Percentiles rank a stretch among this genome's conserved stretches.
Evolutionary conservation across 2,888 invertebrate genomes (phyloP).

Genomic region (Stegophylla sp.): DNA sequence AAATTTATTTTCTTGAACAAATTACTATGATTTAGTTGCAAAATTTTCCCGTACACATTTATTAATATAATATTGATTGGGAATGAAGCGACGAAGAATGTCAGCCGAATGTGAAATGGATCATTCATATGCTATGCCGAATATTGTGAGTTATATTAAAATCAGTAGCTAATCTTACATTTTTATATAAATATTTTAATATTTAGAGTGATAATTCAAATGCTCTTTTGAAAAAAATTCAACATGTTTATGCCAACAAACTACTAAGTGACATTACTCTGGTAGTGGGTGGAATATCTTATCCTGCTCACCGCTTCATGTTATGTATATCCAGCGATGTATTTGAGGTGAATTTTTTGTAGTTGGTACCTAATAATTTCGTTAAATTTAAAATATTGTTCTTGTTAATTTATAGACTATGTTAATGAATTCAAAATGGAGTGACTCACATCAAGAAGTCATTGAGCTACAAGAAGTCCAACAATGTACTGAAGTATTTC

Average conservation of each 20-base stretch:
- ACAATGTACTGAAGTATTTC: slow-evolving; percentile 83
- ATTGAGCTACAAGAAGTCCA: slow-evolving; percentile 87
- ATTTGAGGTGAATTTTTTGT: slow-evolving; percentile 74
- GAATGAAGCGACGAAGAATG: slow-evolving; percentile 57
- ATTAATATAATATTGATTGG: slow-evolving; percentile 6
- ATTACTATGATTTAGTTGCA: neutral
- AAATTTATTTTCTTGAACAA: too few species aligned
- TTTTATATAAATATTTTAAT: slow-evolving; percentile 19
- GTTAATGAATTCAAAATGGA: slow-evolving; percentile 94
- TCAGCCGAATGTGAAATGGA: slow-evolving; percentile 49
- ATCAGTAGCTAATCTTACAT: neutral
- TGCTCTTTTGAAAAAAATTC: slow-evolving; percentile 81
- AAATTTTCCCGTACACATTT: neutral
- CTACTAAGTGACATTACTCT: slow-evolving; percentile 89
- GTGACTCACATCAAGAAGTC: slow-evolving; percentile 83
- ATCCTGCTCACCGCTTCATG: slow-evolving; percentile 88
- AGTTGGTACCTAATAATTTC: neutral
- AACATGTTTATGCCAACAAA: slow-evolving; percentile 81
- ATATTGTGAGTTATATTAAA: slow-evolving; percentile 29
- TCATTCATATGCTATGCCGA: slow-evolving; percentile 52
- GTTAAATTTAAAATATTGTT: slow-evolving; percentile 4
- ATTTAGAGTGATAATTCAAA: slow-evolving; percentile 84
- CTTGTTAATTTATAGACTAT: slow-evolving; percentile 73
- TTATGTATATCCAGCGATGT: slow-evolving; percentile 94
- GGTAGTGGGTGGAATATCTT: slow-evolving; percentile 81